These are phyloP conservation scores for Sogatella furcifera DNA, from an alignment of 1,140 invertebrate species.

Conservation along the genomic window DNA sequence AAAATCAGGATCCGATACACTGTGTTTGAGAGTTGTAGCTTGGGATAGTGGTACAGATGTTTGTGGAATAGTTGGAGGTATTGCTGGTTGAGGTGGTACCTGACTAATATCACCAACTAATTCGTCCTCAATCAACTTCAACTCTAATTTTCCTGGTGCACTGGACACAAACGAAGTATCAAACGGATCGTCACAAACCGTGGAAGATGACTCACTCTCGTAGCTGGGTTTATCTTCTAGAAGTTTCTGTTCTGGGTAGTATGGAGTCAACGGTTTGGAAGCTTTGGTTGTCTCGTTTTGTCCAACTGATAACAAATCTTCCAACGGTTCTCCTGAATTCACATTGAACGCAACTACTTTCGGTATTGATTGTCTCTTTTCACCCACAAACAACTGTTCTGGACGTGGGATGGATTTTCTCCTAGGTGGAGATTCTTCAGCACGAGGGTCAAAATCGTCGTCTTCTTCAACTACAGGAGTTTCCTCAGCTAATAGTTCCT, in stretches of 20 bases:
- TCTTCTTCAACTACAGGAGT: conserved; percentile 26
- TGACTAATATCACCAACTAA: conserved; percentile 26
- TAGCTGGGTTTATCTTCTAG: conserved; percentile 9
- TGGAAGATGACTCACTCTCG: conserved; percentile 10
- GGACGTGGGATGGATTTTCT: conserved; percentile 12
- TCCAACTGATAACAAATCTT: conserved; percentile 46
- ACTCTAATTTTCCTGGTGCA: conserved; percentile 56
- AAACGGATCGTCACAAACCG: conserved; percentile 50
- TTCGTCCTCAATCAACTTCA: conserved; percentile 61
- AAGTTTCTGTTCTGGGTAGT: conserved; percentile 28
- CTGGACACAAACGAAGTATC: conserved; percentile 70
- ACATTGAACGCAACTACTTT: conserved; percentile 63
- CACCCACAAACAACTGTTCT: conserved; percentile 18
- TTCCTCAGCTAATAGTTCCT: conserved; percentile 52
- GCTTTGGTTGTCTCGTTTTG: conserved; percentile 43
- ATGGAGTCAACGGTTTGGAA: conserved; percentile 65
- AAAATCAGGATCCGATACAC: conserved; percentile 48
- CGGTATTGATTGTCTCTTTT: conserved; percentile 19
- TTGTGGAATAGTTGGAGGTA: no score
- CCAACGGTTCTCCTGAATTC: conserved; percentile 36
- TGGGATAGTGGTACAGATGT: background rate
- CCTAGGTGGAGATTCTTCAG: conserved; percentile 27
- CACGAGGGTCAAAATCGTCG: conserved; percentile 63
- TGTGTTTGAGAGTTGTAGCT: conserved; percentile 22
- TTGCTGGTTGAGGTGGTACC: no score